Evolutionary conservation across 2,113 vertebrate species (phyloP).

Genomic region (Rhizomys pruinosus): DNA sequence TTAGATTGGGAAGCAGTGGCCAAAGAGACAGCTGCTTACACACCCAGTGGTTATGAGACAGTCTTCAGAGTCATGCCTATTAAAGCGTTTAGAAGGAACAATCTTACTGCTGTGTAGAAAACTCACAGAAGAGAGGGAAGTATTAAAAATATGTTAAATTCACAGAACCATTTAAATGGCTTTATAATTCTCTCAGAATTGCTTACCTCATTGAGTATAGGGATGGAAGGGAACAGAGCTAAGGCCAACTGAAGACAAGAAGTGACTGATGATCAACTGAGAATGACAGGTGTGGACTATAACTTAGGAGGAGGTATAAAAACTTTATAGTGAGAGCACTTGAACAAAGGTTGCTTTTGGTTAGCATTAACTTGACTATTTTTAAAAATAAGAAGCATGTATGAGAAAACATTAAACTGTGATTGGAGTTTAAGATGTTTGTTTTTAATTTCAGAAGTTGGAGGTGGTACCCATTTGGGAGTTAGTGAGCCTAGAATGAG

Average conservation of each 20-base stretch:
- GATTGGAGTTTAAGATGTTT: background rate
- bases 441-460: background rate
- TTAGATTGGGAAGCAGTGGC: background rate
- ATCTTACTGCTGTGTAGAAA: background rate
- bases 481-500: background rate
- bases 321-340: background rate
- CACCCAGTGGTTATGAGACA: background rate
- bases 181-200: background rate
- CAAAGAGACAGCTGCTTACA: background rate
- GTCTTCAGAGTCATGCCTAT: background rate
- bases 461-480: background rate
- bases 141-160: background rate
- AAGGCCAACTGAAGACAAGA: background rate
- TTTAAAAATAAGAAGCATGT: background rate
- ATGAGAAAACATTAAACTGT: background rate
- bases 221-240: background rate
- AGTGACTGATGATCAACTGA: background rate
- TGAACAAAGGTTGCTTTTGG: background rate
- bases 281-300: background rate
- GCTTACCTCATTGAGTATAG: background rate
- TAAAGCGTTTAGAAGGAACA: background rate
- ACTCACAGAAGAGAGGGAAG: background rate
- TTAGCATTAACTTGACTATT: background rate
- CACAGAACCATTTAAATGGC: background rate
- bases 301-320: background rate